phyloP scores from a whole-genome alignment of 2,888 invertebrate species.

The Lymantria dispar region DNA sequence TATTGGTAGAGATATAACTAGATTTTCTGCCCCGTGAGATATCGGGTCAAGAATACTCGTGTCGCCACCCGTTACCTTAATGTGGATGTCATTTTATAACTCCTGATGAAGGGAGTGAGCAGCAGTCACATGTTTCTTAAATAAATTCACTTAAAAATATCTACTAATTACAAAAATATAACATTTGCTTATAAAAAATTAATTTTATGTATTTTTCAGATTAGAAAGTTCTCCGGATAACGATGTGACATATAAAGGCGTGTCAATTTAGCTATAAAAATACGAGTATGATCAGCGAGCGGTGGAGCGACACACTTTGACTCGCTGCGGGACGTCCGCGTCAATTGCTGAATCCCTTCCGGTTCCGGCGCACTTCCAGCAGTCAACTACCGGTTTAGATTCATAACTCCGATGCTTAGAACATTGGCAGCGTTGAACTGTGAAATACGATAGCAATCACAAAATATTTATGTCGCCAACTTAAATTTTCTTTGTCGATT shows the following conservation, averaged over 20 bases:
- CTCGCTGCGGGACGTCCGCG: conserved; percentile 61
- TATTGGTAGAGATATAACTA: no score
- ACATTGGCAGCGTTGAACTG: conserved; percentile 55
- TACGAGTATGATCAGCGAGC: conserved; percentile 42
- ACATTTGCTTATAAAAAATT: background rate
- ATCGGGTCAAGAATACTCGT: no score
- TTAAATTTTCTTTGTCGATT: no score
- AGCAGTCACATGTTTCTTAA: no score
- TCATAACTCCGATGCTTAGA: conserved; percentile 61
- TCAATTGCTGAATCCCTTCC: conserved; percentile 76
- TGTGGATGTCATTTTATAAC: no score
- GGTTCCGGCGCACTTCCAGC: conserved; percentile 60
- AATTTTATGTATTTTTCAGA: conserved; percentile 13
- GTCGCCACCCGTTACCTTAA: no score
- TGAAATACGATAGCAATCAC: conserved; percentile 54
- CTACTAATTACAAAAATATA: background rate
- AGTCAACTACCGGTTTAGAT: conserved; percentile 59
- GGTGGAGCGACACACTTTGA: conserved; percentile 36
- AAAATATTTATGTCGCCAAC: conserved; percentile 25
- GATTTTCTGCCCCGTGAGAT: no score
- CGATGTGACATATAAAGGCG: conserved; percentile 35
- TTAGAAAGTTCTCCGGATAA: conserved; percentile 18
- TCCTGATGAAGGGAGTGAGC: no score
- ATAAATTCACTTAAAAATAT: no score
- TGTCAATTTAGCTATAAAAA: conserved; percentile 48